Base-by-base conservation (phyloP, 1,140 invertebrate genomes). In the Drosophila gunungcola region DNA sequence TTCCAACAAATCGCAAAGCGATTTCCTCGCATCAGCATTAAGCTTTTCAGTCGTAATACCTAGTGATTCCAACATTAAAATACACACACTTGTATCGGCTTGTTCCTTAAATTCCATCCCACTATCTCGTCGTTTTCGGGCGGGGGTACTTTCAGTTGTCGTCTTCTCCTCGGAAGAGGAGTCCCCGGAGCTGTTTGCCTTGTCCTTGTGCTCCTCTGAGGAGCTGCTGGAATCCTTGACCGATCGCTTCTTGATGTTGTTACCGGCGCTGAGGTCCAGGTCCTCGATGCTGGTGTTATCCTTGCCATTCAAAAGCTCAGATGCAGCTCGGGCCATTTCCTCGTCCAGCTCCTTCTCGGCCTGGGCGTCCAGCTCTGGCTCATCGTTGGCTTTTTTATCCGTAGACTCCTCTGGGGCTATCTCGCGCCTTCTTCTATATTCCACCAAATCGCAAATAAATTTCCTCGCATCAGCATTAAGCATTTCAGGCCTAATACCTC, bases 271-370 rank as follows among this genome's bases (percentile, higher is more conserved):
- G 10, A 6, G 7, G 4, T 39, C 34, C 21, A 52, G 7, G 4
- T 65, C 43, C 43, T 86, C 86, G 32, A 70, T 43, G 51, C 77
- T 78, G 34, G 53, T 52, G 34, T 63, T 73, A 12, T 69, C 70
- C 42, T 63, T 76, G 10, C 13, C 52, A 4, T 32, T 34, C 16
- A 51, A n/a, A 39, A 13, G 5, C 12, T 68, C 63, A 11, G 42
- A 41, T 10, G 12, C 16, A 4, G n/a, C 43, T 27, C 12, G 16
- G 4, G 39, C 46, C 51, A 48, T 39, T 9, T 54, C 45, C n/a
- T 58, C 49, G 1, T 72, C 67, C 25, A 43, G 43, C 38, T 67
- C 46, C 29, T 51, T 38, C 10, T 61, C 62, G 2, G 29, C 43
- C 29, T 52, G 42, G 0, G 32, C 13, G 12, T 73, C 58, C 13